Conservation (phyloP, 2,888 invertebrate genomes). For the Cataglyphis altisquamis region DNA sequence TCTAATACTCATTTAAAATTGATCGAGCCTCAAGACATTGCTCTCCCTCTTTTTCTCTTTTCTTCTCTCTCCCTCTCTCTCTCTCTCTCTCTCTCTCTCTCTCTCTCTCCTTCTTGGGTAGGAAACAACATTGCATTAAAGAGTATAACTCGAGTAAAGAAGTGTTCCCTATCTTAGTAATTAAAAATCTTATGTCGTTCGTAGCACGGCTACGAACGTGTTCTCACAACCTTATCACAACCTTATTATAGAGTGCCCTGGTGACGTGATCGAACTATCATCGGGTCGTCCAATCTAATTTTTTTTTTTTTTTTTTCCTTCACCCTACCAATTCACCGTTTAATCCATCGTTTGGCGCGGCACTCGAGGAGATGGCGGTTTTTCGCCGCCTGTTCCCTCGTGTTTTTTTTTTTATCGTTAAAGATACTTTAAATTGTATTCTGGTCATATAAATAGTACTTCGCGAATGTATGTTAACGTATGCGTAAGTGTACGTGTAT, state of each 20-base stretch:
- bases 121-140: constrained; percentile 63
- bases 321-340: constrained; percentile 14
- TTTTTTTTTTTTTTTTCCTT: constrained; percentile 29
- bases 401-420: constrained; percentile 55
- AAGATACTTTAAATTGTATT: constrained; percentile 60
- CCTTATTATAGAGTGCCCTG: constrained; percentile 85
- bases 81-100: background rate
- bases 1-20: constrained; percentile 8
- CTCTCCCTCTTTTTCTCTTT: background rate
- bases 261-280: constrained; percentile 66
- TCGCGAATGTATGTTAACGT: constrained; percentile 27
- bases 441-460: constrained; percentile 54
- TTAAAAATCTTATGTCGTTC: constrained; percentile 82
- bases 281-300: constrained; percentile 24
- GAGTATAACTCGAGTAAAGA: constrained; percentile 66
- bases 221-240: constrained; percentile 86
- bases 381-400: constrained; percentile 61
- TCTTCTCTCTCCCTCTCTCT: constrained; percentile 2
- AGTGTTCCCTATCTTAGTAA: constrained; percentile 71
- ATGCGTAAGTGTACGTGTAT: constrained; percentile 2
- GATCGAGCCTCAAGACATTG: background rate
- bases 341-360: constrained; percentile 61
- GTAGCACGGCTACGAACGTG: constrained; percentile 83
- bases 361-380: constrained; percentile 65
- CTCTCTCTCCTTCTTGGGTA: constrained; percentile 59